Evolutionary conservation across 2,113 vertebrate genomes (phyloP), one percentile per base, ranked within the genome.

Genomic region (Elgaria multicarinata): DNA sequence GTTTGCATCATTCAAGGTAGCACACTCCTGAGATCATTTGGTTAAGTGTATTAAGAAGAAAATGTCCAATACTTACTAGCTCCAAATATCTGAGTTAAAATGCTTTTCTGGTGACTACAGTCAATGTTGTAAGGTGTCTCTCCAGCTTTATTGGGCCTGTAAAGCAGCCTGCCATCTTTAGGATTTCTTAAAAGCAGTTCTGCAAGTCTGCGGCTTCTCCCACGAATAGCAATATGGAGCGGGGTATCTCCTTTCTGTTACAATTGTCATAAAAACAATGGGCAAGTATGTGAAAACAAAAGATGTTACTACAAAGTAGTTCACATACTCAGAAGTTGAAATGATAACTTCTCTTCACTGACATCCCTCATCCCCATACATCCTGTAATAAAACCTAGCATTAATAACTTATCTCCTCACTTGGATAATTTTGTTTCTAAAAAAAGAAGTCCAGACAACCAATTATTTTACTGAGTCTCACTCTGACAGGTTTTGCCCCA

Each of bases 61-160:
- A 69, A 69, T 0, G 66, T 0, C 85, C 74, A 14, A 42, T 86
- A 96, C 98, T 94, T 96, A 99, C 99, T 98, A 93, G 99, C 99
- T 96, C 99, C 99, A 96, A 99, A 99, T 96, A 99, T 99, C 92
- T 99, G 99, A 0, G 99, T 99, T 93, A 99, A 97, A 96, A 99
- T 99, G 95, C 99, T 99, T 95, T 99, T 99, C 97, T 99, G 99
- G 92, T 99, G 99, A 92, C 98, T 99, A 91, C 99, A 99, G 96
- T 99, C 99, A 9, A 99, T 99, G 96, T 99, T 99, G 96, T 99
- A 99, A 0, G 99, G 99, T 0, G 99, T 99, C 96, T 99, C 99
- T 84, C 98, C 98, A 39, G 98, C 97, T 95, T 99, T 99, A 97
- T 99, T 99, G 22, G 99, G 99, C 42, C 99, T 98, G 64, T 99